Base-by-base conservation (phyloP, 2,113 vertebrate species). In the Sapajus apella region DNA sequence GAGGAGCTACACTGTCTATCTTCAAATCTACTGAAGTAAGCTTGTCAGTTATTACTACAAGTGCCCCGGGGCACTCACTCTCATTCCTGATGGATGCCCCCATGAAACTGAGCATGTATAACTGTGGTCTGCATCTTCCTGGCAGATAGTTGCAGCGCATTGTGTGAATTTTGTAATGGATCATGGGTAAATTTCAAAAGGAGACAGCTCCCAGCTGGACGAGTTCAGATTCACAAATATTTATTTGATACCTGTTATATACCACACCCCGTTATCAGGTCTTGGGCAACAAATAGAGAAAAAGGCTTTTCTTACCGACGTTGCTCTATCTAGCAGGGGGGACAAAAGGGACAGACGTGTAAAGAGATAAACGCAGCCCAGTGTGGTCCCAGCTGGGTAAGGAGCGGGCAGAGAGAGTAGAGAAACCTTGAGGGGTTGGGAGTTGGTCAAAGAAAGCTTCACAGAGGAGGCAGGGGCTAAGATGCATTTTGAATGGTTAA, bases 351-450 rank as follows among this genome's bases (percentile, higher is more conserved):
- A 32, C 64, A 58, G 50, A 66, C 0, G 9, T 4, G 20, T 16
- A 35, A 27, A 45, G 72, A 82, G 37, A 87, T 25, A 75, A 47
- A 68, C 8, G 32, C 12, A 47, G 21, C 32, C 37, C 12, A 18
- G 61, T 4, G 9, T 23, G 73, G 45, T 10, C 52, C 0, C 5
- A 14, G 6, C 20, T 64, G 64, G 68, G 64, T 66, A 40, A 8
- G 4, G 4, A 61, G 25, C 8, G 2, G 6, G 13, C 35, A 43
- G 0, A 75, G 32, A 23, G 37, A 47, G 55, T 1, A 5, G 20
- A n/a, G 18, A 35, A n/a, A 52, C 20, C 32, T n/a, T 21, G 45
- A 37, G 35, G 23, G 73, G 21, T 1, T 80, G 17, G 25, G 17
- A 87, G 13, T 11, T 40, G n/a, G n/a, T 43, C 40, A 27, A 56